Conservation (phyloP, 2,113 vertebrate genomes). For the Okapia johnstoni region DNA sequence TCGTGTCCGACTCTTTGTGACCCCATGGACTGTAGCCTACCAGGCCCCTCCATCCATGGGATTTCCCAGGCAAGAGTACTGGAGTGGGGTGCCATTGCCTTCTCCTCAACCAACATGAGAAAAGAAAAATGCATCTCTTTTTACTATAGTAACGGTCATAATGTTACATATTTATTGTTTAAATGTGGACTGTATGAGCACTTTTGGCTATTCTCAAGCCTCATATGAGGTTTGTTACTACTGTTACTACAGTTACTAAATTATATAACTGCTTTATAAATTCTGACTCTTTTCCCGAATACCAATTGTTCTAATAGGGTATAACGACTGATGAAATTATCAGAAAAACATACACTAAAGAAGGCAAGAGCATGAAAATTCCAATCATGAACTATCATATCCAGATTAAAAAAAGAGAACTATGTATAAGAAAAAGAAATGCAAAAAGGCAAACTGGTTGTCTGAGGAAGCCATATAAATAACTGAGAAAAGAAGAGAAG, state of each 20-base stretch:
- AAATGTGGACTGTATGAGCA: background rate
- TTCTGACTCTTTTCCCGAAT: background rate
- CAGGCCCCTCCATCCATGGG: too few relatives aligned
- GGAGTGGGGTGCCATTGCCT: too few relatives aligned
- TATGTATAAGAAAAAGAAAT: background rate
- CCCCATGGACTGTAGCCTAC: too few relatives aligned
- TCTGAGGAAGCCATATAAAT: background rate
- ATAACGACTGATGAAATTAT: background rate
- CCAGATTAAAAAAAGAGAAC: background rate
- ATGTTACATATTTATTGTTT: background rate
- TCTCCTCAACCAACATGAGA: background rate
- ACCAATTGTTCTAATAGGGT: background rate
- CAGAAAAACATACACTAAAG: background rate
- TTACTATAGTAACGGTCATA: background rate
- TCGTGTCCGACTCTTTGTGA: too few relatives aligned
- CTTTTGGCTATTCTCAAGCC: background rate
- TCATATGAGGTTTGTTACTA: background rate
- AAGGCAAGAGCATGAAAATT: background rate
- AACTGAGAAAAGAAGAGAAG: background rate
- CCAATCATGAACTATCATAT: background rate
- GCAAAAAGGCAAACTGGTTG: background rate
- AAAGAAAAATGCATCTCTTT: background rate
- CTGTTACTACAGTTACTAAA: background rate
- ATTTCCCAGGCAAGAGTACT: too few relatives aligned
- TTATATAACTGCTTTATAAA: background rate